Evolutionary conservation across 2,797 vertebrate species (phyloP).

Genomic region (Enteromius fasciolatus): DNA sequence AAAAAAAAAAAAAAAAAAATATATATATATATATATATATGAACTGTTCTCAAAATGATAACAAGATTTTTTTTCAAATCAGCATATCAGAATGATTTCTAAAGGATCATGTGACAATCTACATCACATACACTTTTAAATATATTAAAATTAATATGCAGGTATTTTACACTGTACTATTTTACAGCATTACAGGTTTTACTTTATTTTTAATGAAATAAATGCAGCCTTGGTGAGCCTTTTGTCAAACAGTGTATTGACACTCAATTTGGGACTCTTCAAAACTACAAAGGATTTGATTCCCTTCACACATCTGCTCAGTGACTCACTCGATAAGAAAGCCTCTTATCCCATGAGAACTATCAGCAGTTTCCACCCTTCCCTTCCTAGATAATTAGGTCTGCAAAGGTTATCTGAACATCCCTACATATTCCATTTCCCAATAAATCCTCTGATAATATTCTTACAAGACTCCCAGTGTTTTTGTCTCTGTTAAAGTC

Average conservation of each 20-base stretch:
- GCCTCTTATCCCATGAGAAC: slow-evolving; percentile 62
- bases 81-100: neutral
- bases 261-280: neutral
- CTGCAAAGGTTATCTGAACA: slow-evolving; percentile 46
- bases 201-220: neutral
- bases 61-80: neutral
- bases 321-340: slow-evolving; percentile 60
- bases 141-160: neutral
- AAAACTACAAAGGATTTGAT: slow-evolving; percentile 1
- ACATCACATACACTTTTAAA: neutral
- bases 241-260: neutral
- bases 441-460: slow-evolving; percentile 5
- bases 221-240: neutral
- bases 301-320: slow-evolving; percentile 30
- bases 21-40: too few species aligned
- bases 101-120: neutral
- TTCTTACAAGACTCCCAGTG: neutral
- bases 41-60: neutral
- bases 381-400: neutral
- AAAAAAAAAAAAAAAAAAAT: neutral
- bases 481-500: neutral
- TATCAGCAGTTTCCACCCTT: slow-evolving; percentile 63
- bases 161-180: neutral
- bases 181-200: neutral
- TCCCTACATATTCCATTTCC: slow-evolving; percentile 1